Conservation (phyloP, 2,888 invertebrate genomes). For the Pinctada fucata region DNA sequence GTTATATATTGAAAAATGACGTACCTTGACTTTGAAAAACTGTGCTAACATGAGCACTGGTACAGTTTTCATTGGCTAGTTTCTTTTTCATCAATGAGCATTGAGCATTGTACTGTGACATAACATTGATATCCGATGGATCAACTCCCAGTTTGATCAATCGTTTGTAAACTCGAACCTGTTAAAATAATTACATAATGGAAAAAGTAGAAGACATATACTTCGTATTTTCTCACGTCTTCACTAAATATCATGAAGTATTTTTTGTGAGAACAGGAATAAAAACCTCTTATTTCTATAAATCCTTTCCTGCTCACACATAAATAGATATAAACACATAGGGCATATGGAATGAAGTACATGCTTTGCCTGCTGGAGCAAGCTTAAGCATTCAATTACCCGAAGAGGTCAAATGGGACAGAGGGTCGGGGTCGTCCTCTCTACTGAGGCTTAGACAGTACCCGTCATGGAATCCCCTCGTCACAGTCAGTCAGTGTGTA, state of each 20-base stretch:
- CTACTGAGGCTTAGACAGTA: too few relatives aligned
- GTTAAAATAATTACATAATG: neutral
- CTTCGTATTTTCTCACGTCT: too few relatives aligned
- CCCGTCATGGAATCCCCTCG: too few relatives aligned
- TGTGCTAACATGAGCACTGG: constrained; percentile 50
- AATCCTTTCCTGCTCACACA: neutral
- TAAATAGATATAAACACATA: neutral
- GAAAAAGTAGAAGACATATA: too few relatives aligned
- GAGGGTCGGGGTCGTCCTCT: too few relatives aligned
- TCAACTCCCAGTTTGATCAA: constrained; percentile 34
- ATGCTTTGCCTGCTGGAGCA: too few relatives aligned
- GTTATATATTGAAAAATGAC: constrained; percentile 14
- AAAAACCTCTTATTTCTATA: neutral
- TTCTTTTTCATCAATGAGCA: constrained; percentile 51
- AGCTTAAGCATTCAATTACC: too few relatives aligned
- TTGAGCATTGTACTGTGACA: constrained; percentile 69
- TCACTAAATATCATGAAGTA: too few relatives aligned
- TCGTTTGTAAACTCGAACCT: constrained; percentile 49
- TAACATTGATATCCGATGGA: constrained; percentile 45
- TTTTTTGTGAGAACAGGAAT: neutral
- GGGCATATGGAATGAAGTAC: too few relatives aligned
- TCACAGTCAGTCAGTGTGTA: too few relatives aligned
- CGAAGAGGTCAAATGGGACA: too few relatives aligned
- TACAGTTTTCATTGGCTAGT: constrained; percentile 33
- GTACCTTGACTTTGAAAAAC: constrained; percentile 66